Conservation (phyloP, 2,113 vertebrate species). For the Xyrauchen texanus region DNA sequence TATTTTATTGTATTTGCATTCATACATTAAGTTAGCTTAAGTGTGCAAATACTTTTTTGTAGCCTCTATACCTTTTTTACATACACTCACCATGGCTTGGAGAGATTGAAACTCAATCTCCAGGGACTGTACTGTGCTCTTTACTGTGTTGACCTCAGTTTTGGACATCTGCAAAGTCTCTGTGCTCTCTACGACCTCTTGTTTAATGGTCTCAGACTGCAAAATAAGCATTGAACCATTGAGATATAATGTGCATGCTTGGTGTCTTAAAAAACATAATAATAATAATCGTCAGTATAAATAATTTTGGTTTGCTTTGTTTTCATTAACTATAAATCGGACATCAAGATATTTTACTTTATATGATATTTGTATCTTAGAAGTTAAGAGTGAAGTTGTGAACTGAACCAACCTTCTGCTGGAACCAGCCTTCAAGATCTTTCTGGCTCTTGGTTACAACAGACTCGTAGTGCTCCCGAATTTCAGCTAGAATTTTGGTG, state of each 20-base stretch:
- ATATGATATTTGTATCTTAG: background rate
- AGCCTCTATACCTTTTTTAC: too few species aligned
- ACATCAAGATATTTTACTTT: background rate
- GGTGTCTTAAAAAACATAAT: too few species aligned
- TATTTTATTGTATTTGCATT: too few species aligned
- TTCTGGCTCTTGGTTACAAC: conserved; percentile 75
- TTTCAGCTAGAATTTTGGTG: conserved; percentile 62
- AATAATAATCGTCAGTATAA: too few species aligned
- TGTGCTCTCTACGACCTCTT: conserved; percentile 68
- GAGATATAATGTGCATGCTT: too few species aligned
- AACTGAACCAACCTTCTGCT: conserved; percentile 46
- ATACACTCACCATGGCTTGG: conserved; percentile 69
- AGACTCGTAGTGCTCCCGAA: conserved; percentile 83
- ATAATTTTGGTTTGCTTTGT: too few species aligned
- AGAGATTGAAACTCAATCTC: conserved; percentile 79
- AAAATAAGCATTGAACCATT: background rate
- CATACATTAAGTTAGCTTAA: too few species aligned
- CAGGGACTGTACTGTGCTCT: conserved; percentile 70
- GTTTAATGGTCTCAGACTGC: conserved; percentile 75
- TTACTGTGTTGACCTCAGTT: conserved; percentile 72
- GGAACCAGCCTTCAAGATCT: conserved; percentile 77
- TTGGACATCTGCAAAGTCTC: conserved; percentile 73
- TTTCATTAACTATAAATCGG: too few species aligned
- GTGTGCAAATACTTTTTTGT: too few species aligned
- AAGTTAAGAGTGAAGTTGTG: background rate